Conservation (phyloP, 2,113 vertebrate genomes). For the Oncorhynchus keta region DNA sequence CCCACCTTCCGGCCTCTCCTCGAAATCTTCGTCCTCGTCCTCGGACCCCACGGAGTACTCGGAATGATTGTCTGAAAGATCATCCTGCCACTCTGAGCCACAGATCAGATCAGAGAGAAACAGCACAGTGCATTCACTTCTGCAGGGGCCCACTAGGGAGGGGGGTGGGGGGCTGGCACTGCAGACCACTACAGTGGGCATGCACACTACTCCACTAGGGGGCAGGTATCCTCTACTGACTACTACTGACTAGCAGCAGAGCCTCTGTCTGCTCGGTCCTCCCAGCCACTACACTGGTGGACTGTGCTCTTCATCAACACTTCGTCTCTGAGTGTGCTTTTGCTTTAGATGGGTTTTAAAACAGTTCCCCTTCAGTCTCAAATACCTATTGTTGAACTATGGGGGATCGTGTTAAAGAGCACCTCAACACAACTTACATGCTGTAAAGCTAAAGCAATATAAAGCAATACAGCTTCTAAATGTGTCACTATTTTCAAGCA, state of each 20-base stretch:
- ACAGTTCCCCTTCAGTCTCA: not conserved
- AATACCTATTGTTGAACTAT: slow-evolving; percentile 28
- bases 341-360: not conserved
- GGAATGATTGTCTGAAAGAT: slow-evolving; percentile 98
- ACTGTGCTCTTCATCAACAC: slow-evolving; percentile 18
- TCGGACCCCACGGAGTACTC: slow-evolving; percentile 98
- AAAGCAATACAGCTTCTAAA: not conserved
- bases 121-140: slow-evolving; percentile 69
- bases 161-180: slow-evolving; percentile 65
- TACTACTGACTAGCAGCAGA: slow-evolving; percentile 30
- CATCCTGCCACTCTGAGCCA: slow-evolving; percentile 94
- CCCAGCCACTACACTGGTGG: not conserved
- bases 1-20: slow-evolving; percentile 94
- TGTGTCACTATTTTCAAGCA: not conserved
- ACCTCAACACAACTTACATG: not conserved
- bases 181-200: slow-evolving; percentile 55
- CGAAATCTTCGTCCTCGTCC: slow-evolving; percentile 98
- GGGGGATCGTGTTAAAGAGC: not conserved
- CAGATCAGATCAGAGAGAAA: slow-evolving; percentile 73
- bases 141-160: slow-evolving; percentile 64
- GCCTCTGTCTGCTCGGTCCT: not conserved
- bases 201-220: slow-evolving; percentile 34
- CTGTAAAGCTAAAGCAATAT: not conserved
- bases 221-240: slow-evolving; percentile 17
- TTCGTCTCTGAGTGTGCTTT: not conserved